Conservation (phyloP, 2,797 vertebrate genomes). For the Triplophysa yarkandensis region DNA sequence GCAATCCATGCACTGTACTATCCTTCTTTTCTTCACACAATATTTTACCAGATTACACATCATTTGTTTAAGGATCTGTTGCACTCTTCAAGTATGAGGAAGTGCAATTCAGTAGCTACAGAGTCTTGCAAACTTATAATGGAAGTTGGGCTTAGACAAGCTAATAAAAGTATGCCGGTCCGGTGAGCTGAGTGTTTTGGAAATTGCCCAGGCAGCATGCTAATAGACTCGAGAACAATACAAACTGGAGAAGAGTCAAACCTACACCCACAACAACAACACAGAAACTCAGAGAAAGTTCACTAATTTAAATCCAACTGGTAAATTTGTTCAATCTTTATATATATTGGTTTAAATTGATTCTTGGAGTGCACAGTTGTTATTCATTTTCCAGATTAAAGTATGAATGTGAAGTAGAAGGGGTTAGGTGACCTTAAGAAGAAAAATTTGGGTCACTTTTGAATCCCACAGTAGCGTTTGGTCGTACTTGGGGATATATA, state of each 20-base stretch:
- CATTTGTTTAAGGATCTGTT: neutral
- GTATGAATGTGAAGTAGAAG: too few species aligned
- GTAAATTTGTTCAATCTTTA: neutral
- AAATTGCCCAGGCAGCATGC: conserved; percentile 37
- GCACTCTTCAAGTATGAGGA: neutral
- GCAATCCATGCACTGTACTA: neutral
- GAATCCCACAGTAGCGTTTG: too few species aligned
- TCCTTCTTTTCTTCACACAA: neutral
- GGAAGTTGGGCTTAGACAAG: conserved; percentile 30
- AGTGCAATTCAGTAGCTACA: neutral
- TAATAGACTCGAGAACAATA: conserved; percentile 33
- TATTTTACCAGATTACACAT: neutral
- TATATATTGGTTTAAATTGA: neutral
- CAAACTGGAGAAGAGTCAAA: conserved; percentile 11
- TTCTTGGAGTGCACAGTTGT: neutral
- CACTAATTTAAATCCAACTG: neutral
- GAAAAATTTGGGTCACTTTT: too few species aligned
- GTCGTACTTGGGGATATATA: too few species aligned
- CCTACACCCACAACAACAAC: conserved; percentile 18
- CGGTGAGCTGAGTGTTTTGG: conserved; percentile 6
- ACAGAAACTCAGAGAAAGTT: neutral
- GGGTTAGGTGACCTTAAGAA: too few species aligned
- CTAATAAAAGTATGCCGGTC: conserved; percentile 23
- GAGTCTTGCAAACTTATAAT: conserved; percentile 10
- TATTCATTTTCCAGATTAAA: neutral